These are phyloP conservation scores for Mizuhopecten yessoensis DNA, from an alignment of 1,140 invertebrate species.

Conservation along the genomic window DNA sequence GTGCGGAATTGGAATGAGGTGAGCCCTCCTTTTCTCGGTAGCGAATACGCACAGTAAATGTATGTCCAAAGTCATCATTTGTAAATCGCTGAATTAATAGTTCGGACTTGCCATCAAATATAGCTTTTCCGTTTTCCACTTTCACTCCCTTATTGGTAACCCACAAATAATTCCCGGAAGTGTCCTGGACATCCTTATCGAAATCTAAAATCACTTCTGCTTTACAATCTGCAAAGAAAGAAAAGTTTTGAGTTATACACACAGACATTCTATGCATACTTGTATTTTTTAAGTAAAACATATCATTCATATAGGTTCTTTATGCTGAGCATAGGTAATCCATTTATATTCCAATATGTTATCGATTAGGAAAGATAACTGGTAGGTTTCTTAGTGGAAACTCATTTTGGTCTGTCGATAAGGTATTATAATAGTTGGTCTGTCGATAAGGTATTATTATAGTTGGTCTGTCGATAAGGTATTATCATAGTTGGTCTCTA, in stretches of 20 bases:
- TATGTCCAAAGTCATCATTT: constrained; percentile 58
- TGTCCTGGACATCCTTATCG: constrained; percentile 44
- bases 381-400: no score
- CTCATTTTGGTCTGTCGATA: no score
- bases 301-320: no score
- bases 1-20: neutral
- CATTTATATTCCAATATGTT: no score
- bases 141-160: constrained; percentile 54
- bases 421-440: no score
- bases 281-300: no score
- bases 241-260: neutral
- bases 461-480: no score
- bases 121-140: constrained; percentile 42
- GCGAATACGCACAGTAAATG: constrained; percentile 58
- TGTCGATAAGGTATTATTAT: no score
- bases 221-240: constrained; percentile 48
- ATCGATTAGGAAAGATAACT: no score
- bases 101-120: constrained; percentile 55
- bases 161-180: constrained; percentile 53
- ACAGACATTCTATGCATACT: no score
- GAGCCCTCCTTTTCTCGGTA: constrained; percentile 40
- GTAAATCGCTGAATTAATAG: constrained; percentile 59
- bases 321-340: no score
- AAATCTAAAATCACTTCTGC: constrained; percentile 53
- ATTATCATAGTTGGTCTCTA: no score